Percentiles rank a stretch among this genome's conserved stretches.
phyloP scores from a whole-genome alignment of 2,888 invertebrate genomes.

The Apomyelois bistriatella region DNA sequence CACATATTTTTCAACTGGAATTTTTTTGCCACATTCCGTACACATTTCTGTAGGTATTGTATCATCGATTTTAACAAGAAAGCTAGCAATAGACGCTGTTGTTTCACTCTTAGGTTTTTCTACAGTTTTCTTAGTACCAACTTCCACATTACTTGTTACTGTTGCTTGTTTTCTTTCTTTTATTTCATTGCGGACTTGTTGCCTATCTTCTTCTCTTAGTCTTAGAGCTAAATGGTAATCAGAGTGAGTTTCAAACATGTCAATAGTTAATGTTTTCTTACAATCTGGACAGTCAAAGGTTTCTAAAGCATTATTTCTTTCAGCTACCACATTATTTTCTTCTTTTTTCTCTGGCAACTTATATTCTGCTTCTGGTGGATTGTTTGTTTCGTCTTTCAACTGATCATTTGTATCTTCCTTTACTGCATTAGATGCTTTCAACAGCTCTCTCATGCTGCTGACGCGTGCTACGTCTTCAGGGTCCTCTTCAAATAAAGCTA shows the following conservation, averaged over 20 bases:
- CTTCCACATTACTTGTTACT: slow-evolving; percentile 18
- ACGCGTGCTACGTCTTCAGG: slow-evolving; percentile 50
- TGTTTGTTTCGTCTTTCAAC: slow-evolving; percentile 22
- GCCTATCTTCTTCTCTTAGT: slow-evolving; percentile 80
- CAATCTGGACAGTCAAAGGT: slow-evolving; percentile 82
- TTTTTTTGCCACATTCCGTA: slow-evolving; percentile 82
- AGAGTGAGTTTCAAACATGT: slow-evolving; percentile 83
- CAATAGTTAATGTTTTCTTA: slow-evolving; percentile 74
- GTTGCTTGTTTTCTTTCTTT: slow-evolving; percentile 30
- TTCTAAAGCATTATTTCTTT: slow-evolving; percentile 20
- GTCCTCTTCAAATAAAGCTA: slow-evolving; percentile 65
- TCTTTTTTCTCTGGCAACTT: neutral
- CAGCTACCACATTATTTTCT: neutral
- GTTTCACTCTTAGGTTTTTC: slow-evolving; percentile 39
- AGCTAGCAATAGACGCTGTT: slow-evolving; percentile 52
- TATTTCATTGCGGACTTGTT: slow-evolving; percentile 42
- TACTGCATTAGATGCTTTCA: slow-evolving; percentile 38
- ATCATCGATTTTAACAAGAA: slow-evolving; percentile 66
- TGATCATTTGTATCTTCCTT: slow-evolving; percentile 21
- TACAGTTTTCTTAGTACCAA: slow-evolving; percentile 25
- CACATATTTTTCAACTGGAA: slow-evolving; percentile 80
- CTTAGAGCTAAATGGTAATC: slow-evolving; percentile 87
- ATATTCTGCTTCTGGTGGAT: neutral
- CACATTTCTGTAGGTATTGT: slow-evolving; percentile 76
- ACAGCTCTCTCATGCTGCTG: slow-evolving; percentile 51